phyloP scores from a whole-genome alignment of 2,113 vertebrate species.

The Alouatta palliata region DNA sequence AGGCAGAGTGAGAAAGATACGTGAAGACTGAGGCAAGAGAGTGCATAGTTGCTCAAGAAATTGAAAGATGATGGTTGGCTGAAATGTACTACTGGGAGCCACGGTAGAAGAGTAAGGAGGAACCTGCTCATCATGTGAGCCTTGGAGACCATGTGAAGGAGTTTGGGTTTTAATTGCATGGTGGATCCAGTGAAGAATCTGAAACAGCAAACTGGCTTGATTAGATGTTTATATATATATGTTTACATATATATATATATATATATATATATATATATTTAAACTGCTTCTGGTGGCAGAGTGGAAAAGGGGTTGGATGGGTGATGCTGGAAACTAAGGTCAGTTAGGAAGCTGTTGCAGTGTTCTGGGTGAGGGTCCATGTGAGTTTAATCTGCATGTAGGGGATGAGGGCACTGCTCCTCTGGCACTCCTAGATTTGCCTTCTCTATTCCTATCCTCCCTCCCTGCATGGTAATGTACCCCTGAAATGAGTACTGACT shows the following conservation, averaged over 20 bases:
- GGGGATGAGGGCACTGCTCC: neutral
- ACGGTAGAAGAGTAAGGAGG: rapidly evolving
- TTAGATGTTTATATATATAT: neutral
- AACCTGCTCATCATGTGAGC: rapidly evolving
- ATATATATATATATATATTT: neutral
- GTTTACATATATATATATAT: too few species aligned
- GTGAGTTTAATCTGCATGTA: neutral
- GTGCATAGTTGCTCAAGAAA: neutral
- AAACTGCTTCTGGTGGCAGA: neutral
- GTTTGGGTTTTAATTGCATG: neutral
- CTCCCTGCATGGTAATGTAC: rapidly evolving
- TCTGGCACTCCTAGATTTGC: neutral
- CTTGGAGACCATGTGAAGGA: neutral
- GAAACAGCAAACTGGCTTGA: neutral
- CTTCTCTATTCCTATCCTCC: neutral
- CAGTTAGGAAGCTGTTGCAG: neutral
- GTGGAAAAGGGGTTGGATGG: neutral
- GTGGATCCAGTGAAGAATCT: neutral
- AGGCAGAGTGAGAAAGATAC: neutral
- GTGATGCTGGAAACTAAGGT: too few species aligned
- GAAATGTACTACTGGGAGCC: rapidly evolving
- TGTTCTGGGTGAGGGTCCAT: neutral
- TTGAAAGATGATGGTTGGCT: neutral
- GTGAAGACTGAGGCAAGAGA: neutral
- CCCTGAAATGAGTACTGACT: neutral